Conservation (phyloP, 2,797 vertebrate species). For the Antrozous pallidus region DNA sequence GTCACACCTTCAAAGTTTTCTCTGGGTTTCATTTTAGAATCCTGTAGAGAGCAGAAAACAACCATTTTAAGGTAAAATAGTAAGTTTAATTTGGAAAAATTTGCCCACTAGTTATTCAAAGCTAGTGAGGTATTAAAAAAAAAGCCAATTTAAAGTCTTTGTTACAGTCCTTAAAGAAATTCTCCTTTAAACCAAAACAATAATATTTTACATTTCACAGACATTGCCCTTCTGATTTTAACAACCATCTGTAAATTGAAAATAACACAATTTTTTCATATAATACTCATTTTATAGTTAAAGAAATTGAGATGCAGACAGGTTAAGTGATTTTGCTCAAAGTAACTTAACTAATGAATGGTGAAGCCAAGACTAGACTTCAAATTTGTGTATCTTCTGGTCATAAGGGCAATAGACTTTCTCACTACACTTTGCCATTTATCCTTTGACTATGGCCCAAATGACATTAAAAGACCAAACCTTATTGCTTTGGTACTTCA, state of each 20-base stretch:
- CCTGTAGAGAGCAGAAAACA: background rate
- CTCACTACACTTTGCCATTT: background rate
- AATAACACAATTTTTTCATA: background rate
- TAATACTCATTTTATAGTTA: background rate
- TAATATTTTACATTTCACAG: constrained; percentile 17
- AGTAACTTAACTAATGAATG: constrained; percentile 4
- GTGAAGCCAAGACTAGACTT: background rate
- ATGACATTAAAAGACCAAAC: background rate
- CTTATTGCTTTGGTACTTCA: background rate
- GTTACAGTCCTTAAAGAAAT: constrained; percentile 52
- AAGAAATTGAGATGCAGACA: constrained; percentile 24
- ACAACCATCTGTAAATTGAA: constrained; percentile 12
- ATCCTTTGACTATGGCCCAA: background rate
- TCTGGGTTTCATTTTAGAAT: background rate
- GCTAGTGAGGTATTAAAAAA: constrained; percentile 32
- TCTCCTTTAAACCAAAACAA: constrained; percentile 46
- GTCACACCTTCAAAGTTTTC: background rate
- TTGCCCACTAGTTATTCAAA: constrained; percentile 30
- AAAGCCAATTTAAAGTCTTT: constrained; percentile 40
- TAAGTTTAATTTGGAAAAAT: constrained; percentile 51
- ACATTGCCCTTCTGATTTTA: constrained; percentile 18
- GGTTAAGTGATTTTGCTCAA: constrained; percentile 5
- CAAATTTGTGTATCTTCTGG: background rate
- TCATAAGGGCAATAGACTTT: background rate
- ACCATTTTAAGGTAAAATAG: constrained; percentile 14